Base-by-base conservation (phyloP, 2,888 invertebrate species). In the Osedax frankpressi region DNA sequence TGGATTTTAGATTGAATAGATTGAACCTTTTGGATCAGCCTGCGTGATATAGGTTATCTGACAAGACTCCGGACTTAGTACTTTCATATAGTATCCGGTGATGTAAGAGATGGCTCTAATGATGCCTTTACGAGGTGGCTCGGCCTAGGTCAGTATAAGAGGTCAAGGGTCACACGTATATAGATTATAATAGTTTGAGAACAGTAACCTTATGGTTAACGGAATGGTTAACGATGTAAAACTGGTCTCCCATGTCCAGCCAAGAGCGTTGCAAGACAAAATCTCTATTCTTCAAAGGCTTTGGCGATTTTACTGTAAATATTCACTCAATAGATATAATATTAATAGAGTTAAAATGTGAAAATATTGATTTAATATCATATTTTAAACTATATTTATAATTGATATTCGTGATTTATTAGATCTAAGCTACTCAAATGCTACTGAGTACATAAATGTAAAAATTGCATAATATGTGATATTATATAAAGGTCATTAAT, bases 231-330 rank as follows among this genome's bases (percentile, higher is more conserved):
- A 93, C 87, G 82, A 94, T 91, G 85, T 91, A 88, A 86, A 92
- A 92, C 85, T 93, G 93, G 75, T 88, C 85, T 28, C 91, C 92
- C 70, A 90, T 89, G 84, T 93, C 93, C 78, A 93, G 86, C 94
- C 94, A 94, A 25, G 93, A 93, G 78, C 94, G 87, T 87, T 93
- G 92, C 79, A 93, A 88, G 71, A 94, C 91, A 86, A 94, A 94
- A 86, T 94, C 94, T 76, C 94, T 87, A 85, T 92, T 92, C 86
- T 91, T 91, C 81, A 93, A 87, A 1, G 93, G 92, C 28, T 92
- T 88, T 62, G 92, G 92, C 81, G 92, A 91, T 71, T 91, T 90
- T 88, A 92, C 92, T 92, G 86, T 59, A 82, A 81, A 70, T 59
- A 73, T 75, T 72, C 60, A 75, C n/a, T 29, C 2, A 30, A 2